These are phyloP conservation scores for cat (Felis catus) DNA, from an alignment of 2,113 vertebrate species.

Conservation along the genomic window F.catus_Fca126_mat1.0 CM031418.1:86863501-86864000, in stretches of 20 bases:
- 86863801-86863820: neutral
- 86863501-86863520: slow-evolving; percentile 24
- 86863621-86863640: slow-evolving; percentile 54
- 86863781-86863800: neutral
- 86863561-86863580: slow-evolving; percentile 54
- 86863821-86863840: neutral
- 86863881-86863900: neutral
- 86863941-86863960: slow-evolving; percentile 11
- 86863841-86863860: neutral
- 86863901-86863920: slow-evolving; percentile 2
- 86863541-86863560: slow-evolving; percentile 11
- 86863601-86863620: slow-evolving; percentile 70
- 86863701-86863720: slow-evolving; percentile 25
- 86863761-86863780: slow-evolving; percentile 22
- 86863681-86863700: slow-evolving; percentile 8
- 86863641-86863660: slow-evolving; percentile 60
- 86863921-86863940: slow-evolving; percentile 49
- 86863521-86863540: slow-evolving; percentile 8
- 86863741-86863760: slow-evolving; percentile 16
- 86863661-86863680: slow-evolving; percentile 41
- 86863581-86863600: slow-evolving; percentile 48
- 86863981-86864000: slow-evolving; percentile 44
- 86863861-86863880: neutral
- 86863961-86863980: slow-evolving; percentile 18
- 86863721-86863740: slow-evolving; percentile 11